phyloP scores from a whole-genome alignment of 2,888 invertebrate genomes.

The Lymantria dispar region DNA sequence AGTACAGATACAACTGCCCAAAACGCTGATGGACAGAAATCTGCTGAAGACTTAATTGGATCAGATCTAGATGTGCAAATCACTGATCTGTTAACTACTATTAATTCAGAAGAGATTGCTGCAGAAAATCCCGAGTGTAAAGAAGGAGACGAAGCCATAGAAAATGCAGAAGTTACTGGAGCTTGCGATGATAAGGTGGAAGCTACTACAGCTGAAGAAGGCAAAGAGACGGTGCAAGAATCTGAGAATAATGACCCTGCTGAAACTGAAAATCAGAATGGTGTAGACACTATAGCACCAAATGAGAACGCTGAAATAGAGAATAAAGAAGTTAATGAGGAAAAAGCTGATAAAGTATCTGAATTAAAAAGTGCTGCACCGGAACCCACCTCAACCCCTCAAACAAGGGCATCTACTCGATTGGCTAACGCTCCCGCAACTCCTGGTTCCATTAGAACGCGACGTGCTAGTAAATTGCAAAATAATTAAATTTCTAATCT shows the following conservation, averaged over 20 bases:
- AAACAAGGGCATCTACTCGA: conserved; percentile 46
- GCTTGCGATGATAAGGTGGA: background rate
- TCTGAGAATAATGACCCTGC: background rate
- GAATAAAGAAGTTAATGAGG: background rate
- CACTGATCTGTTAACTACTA: conserved; percentile 48
- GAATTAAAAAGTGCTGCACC: conserved; percentile 27
- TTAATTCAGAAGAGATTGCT: conserved; percentile 20
- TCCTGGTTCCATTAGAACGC: conserved; percentile 52
- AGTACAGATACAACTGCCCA: background rate
- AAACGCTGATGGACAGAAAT: background rate
- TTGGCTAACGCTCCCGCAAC: conserved; percentile 38
- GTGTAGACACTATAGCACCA: background rate
- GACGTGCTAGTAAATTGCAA: conserved; percentile 55
- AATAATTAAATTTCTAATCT: conserved; percentile 13
- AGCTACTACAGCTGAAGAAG: background rate
- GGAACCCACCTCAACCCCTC: conserved; percentile 40
- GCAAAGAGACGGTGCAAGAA: background rate
- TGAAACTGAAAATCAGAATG: background rate
- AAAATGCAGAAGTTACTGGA: background rate
- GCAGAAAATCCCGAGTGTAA: background rate
- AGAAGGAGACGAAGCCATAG: background rate
- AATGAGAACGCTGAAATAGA: background rate
- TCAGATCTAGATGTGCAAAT: conserved; percentile 53
- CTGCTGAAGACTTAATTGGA: conserved; percentile 11
- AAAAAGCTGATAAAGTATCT: conserved; percentile 19